A percentile compares a stretch with the other conserved stretches of the same genome.
Conservation (phyloP, 2,113 vertebrate species). For the Lutjanus erythropterus region DNA sequence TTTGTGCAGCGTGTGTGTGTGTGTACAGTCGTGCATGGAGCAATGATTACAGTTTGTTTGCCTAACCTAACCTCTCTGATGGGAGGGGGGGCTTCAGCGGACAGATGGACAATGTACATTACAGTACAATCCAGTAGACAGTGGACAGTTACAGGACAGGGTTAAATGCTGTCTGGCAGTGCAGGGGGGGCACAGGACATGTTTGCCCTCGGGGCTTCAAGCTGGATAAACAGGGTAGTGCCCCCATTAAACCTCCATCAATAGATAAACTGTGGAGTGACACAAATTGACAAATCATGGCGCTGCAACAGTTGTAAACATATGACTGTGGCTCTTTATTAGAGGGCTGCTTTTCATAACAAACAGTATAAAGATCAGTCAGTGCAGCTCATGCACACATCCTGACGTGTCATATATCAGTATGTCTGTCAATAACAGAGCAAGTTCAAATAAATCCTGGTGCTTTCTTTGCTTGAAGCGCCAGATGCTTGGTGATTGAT, state of each 20-base stretch:
- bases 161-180: slow-evolving; percentile 64
- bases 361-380: slow-evolving; percentile 18
- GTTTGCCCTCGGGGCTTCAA: slow-evolving; percentile 46
- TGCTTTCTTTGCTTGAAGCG: slow-evolving; percentile 6
- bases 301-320: slow-evolving; percentile 40
- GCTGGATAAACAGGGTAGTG: slow-evolving; percentile 58
- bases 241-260: slow-evolving; percentile 67
- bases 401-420: slow-evolving; percentile 9
- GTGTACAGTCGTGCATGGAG: slow-evolving; percentile 8
- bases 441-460: slow-evolving; percentile 31
- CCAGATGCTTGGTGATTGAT: slow-evolving; percentile 1
- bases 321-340: slow-evolving; percentile 12
- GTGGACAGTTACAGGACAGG: slow-evolving; percentile 43
- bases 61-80: slow-evolving; percentile 16
- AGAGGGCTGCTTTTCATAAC: slow-evolving; percentile 20
- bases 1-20: background rate
- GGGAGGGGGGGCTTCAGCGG: slow-evolving; percentile 21
- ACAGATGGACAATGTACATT: slow-evolving; percentile 32
- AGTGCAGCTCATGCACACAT: background rate
- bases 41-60: slow-evolving; percentile 41
- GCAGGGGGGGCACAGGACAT: slow-evolving; percentile 2
- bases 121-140: slow-evolving; percentile 56
- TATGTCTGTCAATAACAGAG: slow-evolving; percentile 19
- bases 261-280: slow-evolving; percentile 61
- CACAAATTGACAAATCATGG: slow-evolving; percentile 52